Evolutionary conservation across 2,797 vertebrate genomes (phyloP).

Genomic region (Octomys mimax): DNA sequence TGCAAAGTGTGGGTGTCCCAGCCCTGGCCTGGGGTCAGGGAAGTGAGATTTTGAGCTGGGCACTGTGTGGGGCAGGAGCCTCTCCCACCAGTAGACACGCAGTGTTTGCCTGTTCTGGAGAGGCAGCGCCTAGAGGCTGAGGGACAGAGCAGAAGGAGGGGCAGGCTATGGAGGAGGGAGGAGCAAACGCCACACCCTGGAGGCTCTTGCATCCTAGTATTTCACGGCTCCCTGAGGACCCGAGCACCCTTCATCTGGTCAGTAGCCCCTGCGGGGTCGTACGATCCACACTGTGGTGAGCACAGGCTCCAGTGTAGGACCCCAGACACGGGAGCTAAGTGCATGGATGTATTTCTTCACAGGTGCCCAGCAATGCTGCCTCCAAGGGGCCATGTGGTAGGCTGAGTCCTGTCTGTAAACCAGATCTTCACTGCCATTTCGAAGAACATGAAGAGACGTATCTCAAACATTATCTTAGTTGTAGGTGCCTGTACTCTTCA

Average conservation of each 20-base stretch:
- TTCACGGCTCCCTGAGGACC: not conserved
- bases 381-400: rapidly evolving
- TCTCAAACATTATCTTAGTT: not conserved
- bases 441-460: rapidly evolving
- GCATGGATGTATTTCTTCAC: rapidly evolving
- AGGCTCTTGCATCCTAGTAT: not conserved
- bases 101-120: not conserved
- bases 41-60: not conserved
- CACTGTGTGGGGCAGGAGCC: not conserved
- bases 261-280: not conserved
- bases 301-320: rapidly evolving
- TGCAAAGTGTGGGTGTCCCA: not conserved
- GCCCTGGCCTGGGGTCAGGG: not conserved
- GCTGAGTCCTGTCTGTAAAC: rapidly evolving
- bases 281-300: rapidly evolving
- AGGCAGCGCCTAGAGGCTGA: not conserved
- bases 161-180: not conserved
- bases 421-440: rapidly evolving
- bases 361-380: rapidly evolving
- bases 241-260: not conserved
- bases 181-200: not conserved
- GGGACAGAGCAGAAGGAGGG: not conserved
- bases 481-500: not conserved
- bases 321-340: rapidly evolving
- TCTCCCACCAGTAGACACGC: not conserved